phyloP scores from a whole-genome alignment of 2,113 vertebrate species.

The Phoenicopterus ruber region DNA sequence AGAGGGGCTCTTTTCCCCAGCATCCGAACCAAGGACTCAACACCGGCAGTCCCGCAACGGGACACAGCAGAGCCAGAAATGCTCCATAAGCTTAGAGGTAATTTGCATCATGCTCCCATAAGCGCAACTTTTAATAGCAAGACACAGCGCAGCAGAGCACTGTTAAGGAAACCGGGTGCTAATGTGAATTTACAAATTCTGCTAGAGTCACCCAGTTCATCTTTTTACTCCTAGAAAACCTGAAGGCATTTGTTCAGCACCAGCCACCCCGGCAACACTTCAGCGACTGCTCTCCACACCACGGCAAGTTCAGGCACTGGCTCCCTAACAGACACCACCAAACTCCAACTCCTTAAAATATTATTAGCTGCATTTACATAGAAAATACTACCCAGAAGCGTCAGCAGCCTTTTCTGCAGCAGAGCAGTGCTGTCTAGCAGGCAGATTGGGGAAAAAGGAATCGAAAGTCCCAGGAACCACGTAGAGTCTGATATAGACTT shows the following conservation, averaged over 20 bases:
- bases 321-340: not conserved
- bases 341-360: not conserved
- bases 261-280: not conserved
- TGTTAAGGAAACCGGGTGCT: not conserved
- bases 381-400: not conserved
- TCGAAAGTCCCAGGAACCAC: not conserved
- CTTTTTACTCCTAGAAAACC: not conserved
- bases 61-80: not conserved
- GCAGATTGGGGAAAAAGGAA: not conserved
- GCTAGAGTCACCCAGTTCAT: not conserved
- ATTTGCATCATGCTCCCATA: not conserved
- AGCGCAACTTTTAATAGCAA: not conserved
- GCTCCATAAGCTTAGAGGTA: not conserved
- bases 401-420: not conserved
- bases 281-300: not conserved
- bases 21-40: not conserved
- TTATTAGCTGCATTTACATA: not conserved
- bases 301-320: not conserved
- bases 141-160: not conserved
- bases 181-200: not conserved
- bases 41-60: accelerated
- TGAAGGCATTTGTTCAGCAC: not conserved
- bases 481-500: not conserved
- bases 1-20: not conserved
- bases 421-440: not conserved